These are phyloP conservation scores for Halisarca cf. caerulea DNA, from an alignment of 37 sponge, comb jelly and placozoan genomes.

Conservation along the genomic window DNA sequence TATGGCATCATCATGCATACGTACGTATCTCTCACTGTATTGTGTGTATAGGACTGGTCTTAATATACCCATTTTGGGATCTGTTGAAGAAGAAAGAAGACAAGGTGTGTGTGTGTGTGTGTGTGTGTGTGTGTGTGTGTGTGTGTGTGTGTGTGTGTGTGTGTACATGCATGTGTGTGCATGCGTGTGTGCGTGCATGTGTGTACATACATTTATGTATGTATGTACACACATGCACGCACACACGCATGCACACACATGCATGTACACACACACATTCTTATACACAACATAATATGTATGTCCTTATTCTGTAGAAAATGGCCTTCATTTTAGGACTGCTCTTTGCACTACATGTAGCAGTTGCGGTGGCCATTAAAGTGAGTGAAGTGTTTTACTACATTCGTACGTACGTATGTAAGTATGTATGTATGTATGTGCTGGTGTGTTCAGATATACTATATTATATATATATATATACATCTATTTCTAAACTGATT, in stretches of 20 bases:
- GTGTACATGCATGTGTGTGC: not conserved
- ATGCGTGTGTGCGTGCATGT: no score
- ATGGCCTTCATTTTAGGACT: constrained; percentile 13
- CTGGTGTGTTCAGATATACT: no score
- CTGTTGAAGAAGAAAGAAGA: not conserved
- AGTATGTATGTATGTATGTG: no score
- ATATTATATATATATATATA: no score
- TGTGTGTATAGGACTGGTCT: not conserved
- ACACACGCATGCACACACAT: no score
- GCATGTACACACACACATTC: not conserved
- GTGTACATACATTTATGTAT: not conserved
- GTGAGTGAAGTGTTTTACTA: not conserved
- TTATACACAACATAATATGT: no score
- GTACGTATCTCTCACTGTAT: no score
- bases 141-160: not conserved
- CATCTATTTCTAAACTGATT: no score
- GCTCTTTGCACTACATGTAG: not conserved
- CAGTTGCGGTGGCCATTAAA: not conserved
- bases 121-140: not conserved
- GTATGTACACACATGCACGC: not conserved
- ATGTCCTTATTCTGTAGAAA: constrained; percentile 4
- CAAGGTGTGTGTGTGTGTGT: not conserved
- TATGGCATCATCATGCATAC: no score
- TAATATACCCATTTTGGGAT: constrained; percentile 15
- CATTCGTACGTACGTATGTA: no score